Evolutionary conservation across 2,113 vertebrate genomes (phyloP), one percentile per base, ranked within the genome.

Genomic region (Nothocercus julius): DNA sequence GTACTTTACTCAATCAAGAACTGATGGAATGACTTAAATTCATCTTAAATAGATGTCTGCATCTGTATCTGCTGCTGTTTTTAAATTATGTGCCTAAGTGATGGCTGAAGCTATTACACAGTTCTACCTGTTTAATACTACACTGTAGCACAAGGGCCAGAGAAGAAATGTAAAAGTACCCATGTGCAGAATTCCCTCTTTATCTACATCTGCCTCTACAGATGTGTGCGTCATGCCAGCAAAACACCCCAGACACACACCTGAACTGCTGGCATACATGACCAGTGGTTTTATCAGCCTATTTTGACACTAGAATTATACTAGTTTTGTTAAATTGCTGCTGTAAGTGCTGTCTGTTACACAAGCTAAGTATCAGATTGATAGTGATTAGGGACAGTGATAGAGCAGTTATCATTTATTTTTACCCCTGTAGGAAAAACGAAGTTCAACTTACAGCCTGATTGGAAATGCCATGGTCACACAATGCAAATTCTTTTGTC

Each of bases 151-250:
- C 45, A 38, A 62, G 27, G 36, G 9, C 56, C 58, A 87, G 47
- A 38, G 0, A 1, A 17, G 81, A 47, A 0, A 0, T 45, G 75
- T 16, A 12, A 34, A 51, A 36, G 14, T 14, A 42, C 20, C 0
- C 1, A 27, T 40, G 27, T 34, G 67, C 36, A 54, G 36, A 32
- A 42, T 7, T 68, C 44, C 38, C 69, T 38, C 64, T 69, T 25
- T 34, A 59, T 19, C 47, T 16, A n/a, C 1, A 75, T 47, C 25
- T 90, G 24, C 25, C 45, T 59, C 4, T 21, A 25, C 11, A 87
- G 40, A 63, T 14, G 5, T 30, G 42, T 44, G 10, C 69, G 45
- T 61, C 64, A 44, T 81, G 73, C 47, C 49, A 64, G 59, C 53
- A 77, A 42, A 47, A 68, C 13, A 47, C 11, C 34, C 24, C 51